Conservation (phyloP, 2,113 vertebrate species). For the Limanda limanda region DNA sequence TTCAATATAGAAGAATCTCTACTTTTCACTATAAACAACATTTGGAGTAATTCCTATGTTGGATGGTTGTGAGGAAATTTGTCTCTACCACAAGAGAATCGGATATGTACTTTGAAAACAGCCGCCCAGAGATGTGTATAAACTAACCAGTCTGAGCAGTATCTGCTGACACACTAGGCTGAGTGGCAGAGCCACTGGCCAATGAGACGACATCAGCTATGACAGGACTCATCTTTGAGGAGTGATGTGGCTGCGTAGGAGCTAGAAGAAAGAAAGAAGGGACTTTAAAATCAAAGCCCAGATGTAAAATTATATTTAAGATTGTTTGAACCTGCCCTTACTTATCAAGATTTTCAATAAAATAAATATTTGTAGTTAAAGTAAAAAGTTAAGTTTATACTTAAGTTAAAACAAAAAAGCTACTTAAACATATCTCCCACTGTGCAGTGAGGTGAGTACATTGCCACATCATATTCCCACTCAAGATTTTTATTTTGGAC, state of each 20-base stretch:
- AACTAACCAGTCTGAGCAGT: conserved; percentile 90
- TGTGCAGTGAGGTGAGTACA: background rate
- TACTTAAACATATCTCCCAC: background rate
- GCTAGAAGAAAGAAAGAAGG: conserved; percentile 42
- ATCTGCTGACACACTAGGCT: conserved; percentile 89
- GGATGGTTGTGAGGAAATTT: background rate
- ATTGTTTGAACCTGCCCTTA: background rate
- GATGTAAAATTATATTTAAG: background rate
- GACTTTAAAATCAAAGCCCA: background rate
- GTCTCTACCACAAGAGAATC: background rate
- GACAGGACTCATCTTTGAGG: conserved; percentile 90
- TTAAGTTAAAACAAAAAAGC: background rate
- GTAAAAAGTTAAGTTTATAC: too few species aligned
- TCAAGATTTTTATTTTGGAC: background rate
- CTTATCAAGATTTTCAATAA: too few species aligned
- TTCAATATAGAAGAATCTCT: background rate
- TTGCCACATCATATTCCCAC: background rate
- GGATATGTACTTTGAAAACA: background rate
- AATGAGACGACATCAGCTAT: conserved; percentile 95
- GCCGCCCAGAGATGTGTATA: background rate
- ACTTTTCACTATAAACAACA: background rate
- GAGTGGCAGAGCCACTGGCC: conserved; percentile 90
- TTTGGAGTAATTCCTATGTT: too few species aligned
- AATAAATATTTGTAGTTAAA: too few species aligned
- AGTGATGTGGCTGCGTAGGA: conserved; percentile 64